Evolutionary conservation across 2,888 invertebrate genomes (phyloP).

Genomic region (Azorinus chamasolen): DNA sequence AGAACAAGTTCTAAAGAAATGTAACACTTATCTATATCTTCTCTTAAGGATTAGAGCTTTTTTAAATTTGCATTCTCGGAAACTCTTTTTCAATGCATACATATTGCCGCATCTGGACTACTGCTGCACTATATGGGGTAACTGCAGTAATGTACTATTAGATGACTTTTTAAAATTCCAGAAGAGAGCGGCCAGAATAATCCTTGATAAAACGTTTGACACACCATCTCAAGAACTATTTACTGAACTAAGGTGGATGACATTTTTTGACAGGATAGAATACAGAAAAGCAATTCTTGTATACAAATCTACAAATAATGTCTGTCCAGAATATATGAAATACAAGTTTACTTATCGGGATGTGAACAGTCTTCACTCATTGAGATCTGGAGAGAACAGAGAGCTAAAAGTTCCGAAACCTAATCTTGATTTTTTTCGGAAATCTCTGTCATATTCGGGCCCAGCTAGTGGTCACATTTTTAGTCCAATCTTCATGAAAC

Average conservation of each 20-base stretch:
- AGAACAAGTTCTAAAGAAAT: slow-evolving; percentile 5
- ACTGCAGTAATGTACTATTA: slow-evolving; percentile 6
- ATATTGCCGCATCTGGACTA: slow-evolving; percentile 18
- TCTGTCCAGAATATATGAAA: slow-evolving; percentile 13
- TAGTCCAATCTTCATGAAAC: too few species aligned
- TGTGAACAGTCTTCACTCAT: too few species aligned
- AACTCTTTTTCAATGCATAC: slow-evolving; percentile 16
- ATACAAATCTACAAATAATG: slow-evolving; percentile 15
- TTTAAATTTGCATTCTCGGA: slow-evolving; percentile 5
- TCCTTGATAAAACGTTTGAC: slow-evolving; percentile 13
- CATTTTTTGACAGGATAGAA: slow-evolving; percentile 16
- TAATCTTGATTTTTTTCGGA: too few species aligned
- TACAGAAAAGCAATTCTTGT: slow-evolving; percentile 18
- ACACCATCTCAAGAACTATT: slow-evolving; percentile 11
- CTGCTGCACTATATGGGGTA: slow-evolving; percentile 24
- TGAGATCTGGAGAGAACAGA: too few species aligned
- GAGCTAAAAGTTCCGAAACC: too few species aligned
- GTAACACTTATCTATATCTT: slow-evolving; percentile 18
- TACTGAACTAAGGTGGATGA: slow-evolving; percentile 12
- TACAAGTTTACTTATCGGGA: slow-evolving; percentile 9
- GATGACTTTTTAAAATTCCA: slow-evolving; percentile 7
- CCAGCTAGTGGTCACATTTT: too few species aligned
- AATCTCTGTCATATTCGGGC: too few species aligned
- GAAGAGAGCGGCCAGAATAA: slow-evolving; percentile 14
- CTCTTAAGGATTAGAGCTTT: slow-evolving; percentile 11